Base-by-base conservation (phyloP, 2,888 invertebrate species). In the Amiota communis region DNA sequence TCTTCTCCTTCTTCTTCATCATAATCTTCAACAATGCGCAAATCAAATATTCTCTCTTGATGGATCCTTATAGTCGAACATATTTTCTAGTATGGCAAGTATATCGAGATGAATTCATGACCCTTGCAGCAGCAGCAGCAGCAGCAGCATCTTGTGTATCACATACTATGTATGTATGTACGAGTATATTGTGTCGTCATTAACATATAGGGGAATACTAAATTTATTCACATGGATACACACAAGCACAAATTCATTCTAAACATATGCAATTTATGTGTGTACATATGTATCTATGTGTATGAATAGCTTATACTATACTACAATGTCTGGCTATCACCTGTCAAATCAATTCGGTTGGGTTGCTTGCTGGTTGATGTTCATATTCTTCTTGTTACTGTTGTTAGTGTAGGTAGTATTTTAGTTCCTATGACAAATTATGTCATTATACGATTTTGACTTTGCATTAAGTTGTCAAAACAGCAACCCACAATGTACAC, bases 381-480 rank as follows among this genome's bases (percentile, higher is more conserved):
- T 12, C 13, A n/a, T 10, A n/a, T 12, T 53, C n/a, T 61, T 61
- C 61, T 17, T 23, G 23, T 23, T 23, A 3, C 3, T 36, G 36
- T 36, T 36, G 8, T 36, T 36, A 6, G 36, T 36, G 36, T 36
- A 36, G 36, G 6, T 36, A 36, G 64, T 67, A 17, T 67, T 67
- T 67, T 48, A 67, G 65, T 67, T 67, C 49, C 20, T 67, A 67
- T 67, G 65, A 67, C 65, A 67, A 67, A 67, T 67, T 67, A 49
- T 67, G 65, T 49, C 65, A 67, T 49, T 67, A 67, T 67, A 13
- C 17, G 65, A 67, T 49, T 67, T 67, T 67, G 65, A 67, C 65
- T 67, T 67, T 67, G 65, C 48, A 67, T 67, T 67, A 67, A 67
- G 65, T 67, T 67, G 65, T 67, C 65, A 67, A 67, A 67, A 67